A percentile compares a stretch with the other conserved stretches of the same genome.
These are phyloP conservation scores for Drosophila nr. perissopoda DNA, from an alignment of 2,888 invertebrate genomes.

Conservation along the genomic window DNA sequence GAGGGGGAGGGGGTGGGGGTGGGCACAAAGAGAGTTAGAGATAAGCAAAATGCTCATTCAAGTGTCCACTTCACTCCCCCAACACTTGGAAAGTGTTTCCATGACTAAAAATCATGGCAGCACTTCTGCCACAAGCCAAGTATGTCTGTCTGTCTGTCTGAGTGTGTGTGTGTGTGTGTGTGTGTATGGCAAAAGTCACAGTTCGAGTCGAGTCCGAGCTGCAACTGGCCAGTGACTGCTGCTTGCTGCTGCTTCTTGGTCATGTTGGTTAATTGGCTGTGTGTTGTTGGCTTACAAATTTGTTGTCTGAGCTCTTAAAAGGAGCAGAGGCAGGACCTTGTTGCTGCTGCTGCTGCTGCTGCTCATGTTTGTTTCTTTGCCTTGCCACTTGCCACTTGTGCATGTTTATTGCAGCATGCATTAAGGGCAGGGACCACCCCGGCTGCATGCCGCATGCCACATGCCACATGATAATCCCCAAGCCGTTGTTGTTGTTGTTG, in stretches of 20 bases:
- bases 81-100: constrained; percentile 1
- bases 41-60: constrained; percentile 9
- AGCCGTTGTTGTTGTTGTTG: constrained; percentile 22
- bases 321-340: constrained; percentile 29
- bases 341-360: constrained; percentile 24
- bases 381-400: constrained; percentile 63
- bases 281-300: constrained; percentile 66
- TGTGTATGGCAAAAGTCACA: constrained; percentile 50
- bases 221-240: constrained; percentile 7
- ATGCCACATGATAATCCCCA: constrained; percentile 39
- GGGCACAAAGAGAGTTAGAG: neutral
- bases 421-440: constrained; percentile 5
- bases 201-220: constrained; percentile 18
- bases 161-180: neutral
- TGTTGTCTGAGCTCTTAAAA: constrained; percentile 54
- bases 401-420: constrained; percentile 48
- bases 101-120: constrained; percentile 14
- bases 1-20: neutral
- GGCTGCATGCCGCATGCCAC: constrained; percentile 14
- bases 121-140: constrained; percentile 16
- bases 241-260: constrained; percentile 23
- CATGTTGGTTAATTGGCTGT: constrained; percentile 64
- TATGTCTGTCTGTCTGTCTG: constrained; percentile 6
- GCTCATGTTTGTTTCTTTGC: constrained; percentile 42
- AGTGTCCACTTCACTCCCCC: constrained; percentile 1